Base-by-base conservation (phyloP, 2,888 invertebrate species). In the Sinohyriopsis cumingii region DNA sequence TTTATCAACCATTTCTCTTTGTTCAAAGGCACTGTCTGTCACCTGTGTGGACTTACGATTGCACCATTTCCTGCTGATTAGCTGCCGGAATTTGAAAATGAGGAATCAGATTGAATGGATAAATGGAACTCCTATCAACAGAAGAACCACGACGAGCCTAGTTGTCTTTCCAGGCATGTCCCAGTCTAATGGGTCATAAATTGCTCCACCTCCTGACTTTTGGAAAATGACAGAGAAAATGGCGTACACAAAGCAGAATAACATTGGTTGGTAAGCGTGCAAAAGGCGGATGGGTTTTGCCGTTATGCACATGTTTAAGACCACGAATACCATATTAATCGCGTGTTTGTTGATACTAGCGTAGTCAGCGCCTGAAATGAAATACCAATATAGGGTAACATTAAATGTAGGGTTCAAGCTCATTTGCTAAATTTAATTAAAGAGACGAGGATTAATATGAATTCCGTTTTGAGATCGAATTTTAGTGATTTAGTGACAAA, bases 121-220 rank as follows among this genome's bases (percentile, higher is more conserved):
- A 6, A 78, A 19, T 6, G 81, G 82, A 2, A 80, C 53, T 6
- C 64, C 79, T 19, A 81, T 59, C 19, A 80, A 60, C 15, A 72
- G 15, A 9, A 69, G 25, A 1, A 68, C 55, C 20, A 71, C 15
- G 3, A 60, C 25, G 9, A 73, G 15, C 22, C 67, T 25, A 19
- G 62, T 55, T 9, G 81, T 60, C 9, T 22, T 68, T 24, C 68
- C 72, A 5, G 72, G 54, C 3, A 75, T 63, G 55, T 62, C 64
- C 81, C 81, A 82, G 68, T 82, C 73, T 55, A 81, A 61, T 9
- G 73, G 61, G 15, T 53, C 62, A 63, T 82, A 82, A 61, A 82
- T 72, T 0, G 69, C 65, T n/a, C 68, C 74, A 22, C 75, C 76
- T 3, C 81, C 80, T 15, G 73, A 65, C n/a, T 63, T 65, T 20